phyloP scores from a whole-genome alignment of 2,113 vertebrate species.

The Castor canadensis region DNA sequence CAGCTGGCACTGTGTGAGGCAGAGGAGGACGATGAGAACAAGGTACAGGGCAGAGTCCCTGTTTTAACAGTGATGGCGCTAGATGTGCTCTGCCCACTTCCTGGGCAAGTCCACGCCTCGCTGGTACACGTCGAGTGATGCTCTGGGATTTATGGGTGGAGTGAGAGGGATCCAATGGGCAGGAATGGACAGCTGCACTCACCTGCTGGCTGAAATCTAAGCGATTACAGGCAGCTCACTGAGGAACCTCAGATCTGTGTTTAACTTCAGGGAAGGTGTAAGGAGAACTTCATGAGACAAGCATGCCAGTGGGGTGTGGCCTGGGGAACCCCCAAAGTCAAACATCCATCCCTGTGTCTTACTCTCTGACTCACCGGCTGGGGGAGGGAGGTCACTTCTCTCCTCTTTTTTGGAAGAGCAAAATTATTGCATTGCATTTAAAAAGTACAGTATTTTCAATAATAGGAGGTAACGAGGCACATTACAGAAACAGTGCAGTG shows the following conservation, averaged over 20 bases:
- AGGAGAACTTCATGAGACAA: fast-evolving
- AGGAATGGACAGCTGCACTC: not conserved
- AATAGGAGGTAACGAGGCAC: not conserved
- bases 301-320: not conserved
- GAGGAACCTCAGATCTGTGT: not conserved
- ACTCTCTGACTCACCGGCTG: not conserved
- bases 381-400: too few species aligned
- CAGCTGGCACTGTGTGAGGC: not conserved
- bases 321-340: not conserved
- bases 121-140: fast-evolving
- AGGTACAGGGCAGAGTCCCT: too few species aligned
- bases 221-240: not conserved
- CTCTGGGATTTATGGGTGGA: not conserved
- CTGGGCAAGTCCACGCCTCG: fast-evolving
- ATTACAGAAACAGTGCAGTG: not conserved
- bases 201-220: not conserved
- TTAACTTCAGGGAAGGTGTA: slow-evolving; percentile 67
- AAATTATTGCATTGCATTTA: not conserved
- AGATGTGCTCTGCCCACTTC: not conserved
- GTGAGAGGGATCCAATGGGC: fast-evolving
- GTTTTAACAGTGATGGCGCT: too few species aligned
- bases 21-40: not conserved
- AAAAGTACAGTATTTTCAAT: not conserved
- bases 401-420: not conserved
- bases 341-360: not conserved